These are phyloP conservation scores for Papilio dardanus DNA, from an alignment of 1,140 invertebrate species.

Conservation along the genomic window DNA sequence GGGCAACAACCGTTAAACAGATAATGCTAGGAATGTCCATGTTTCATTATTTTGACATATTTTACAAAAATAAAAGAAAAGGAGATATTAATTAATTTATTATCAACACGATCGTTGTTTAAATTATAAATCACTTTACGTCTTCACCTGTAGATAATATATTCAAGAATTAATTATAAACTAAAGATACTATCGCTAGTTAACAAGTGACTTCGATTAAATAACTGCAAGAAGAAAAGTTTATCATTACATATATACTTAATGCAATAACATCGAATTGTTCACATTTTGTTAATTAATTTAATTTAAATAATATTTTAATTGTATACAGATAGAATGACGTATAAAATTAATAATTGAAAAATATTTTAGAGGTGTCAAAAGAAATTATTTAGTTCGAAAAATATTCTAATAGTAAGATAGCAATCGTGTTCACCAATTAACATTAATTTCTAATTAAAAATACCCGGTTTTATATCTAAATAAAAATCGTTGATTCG, in stretches of 20 bases:
- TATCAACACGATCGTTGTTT: constrained; percentile 1
- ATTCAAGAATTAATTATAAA: constrained; percentile 43
- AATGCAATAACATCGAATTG: no score
- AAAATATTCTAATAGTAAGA: neutral
- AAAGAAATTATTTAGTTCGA: neutral
- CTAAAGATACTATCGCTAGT: constrained; percentile 46
- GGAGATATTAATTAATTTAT: constrained; percentile 13
- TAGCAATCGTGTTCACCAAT: constrained; percentile 6
- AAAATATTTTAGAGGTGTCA: neutral
- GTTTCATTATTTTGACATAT: neutral
- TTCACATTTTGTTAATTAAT: neutral
- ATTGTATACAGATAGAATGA: neutral
- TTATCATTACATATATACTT: constrained; percentile 34
- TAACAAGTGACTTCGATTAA: constrained; percentile 55
- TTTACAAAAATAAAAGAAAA: neutral
- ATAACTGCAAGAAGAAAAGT: constrained; percentile 50
- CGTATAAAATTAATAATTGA: no score
- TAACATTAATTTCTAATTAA: constrained; percentile 35
- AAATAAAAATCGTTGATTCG: constrained; percentile 5
- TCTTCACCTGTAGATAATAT: constrained; percentile 30
- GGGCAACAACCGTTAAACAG: neutral
- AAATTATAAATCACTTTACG: constrained; percentile 26
- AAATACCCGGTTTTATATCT: constrained; percentile 11
- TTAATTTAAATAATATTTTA: neutral
- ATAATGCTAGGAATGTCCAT: neutral